These are phyloP conservation scores for Ophioderma brevispina DNA, from an alignment of 35 echinoderm and acorn worm genomes.

Conservation along the genomic window DNA sequence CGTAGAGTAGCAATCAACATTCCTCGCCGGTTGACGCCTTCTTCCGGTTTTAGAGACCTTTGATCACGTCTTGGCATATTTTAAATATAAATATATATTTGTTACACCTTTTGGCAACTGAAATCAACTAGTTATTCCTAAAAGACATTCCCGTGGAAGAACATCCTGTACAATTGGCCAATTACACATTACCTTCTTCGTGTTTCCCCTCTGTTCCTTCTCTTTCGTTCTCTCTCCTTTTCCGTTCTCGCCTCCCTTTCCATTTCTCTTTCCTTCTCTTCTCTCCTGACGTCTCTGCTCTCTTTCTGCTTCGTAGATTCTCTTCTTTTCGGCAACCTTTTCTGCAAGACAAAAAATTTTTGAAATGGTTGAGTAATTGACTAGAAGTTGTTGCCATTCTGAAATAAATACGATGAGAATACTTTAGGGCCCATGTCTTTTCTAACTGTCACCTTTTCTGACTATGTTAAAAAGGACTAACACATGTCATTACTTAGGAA, in stretches of 20 bases:
- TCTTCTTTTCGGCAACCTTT: slow-evolving; percentile 48
- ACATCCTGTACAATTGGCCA: too few relatives aligned
- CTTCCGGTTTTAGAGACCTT: neutral
- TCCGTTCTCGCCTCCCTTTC: slow-evolving; percentile 66
- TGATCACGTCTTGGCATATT: neutral
- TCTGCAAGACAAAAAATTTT: slow-evolving; percentile 30
- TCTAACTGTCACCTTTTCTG: too few relatives aligned
- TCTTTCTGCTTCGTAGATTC: slow-evolving; percentile 73
- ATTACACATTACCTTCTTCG: neutral
- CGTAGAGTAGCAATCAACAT: too few relatives aligned
- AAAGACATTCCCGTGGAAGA: too few relatives aligned
- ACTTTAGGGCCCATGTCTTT: too few relatives aligned
- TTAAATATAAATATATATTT: too few relatives aligned
- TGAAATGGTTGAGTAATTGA: neutral
- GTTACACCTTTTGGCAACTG: neutral
- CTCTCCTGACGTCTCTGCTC: slow-evolving; percentile 66
- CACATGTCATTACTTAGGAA: neutral
- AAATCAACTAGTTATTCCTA: neutral
- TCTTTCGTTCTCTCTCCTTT: slow-evolving; percentile 44
- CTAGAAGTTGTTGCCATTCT: neutral
- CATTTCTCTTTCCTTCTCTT: slow-evolving; percentile 78
- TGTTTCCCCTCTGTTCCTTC: slow-evolving; percentile 23
- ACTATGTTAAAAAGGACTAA: too few relatives aligned
- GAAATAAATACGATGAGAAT: neutral
- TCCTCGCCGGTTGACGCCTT: neutral